Conservation (phyloP, 2,113 vertebrate species). For the Orientallactaga bullata region DNA sequence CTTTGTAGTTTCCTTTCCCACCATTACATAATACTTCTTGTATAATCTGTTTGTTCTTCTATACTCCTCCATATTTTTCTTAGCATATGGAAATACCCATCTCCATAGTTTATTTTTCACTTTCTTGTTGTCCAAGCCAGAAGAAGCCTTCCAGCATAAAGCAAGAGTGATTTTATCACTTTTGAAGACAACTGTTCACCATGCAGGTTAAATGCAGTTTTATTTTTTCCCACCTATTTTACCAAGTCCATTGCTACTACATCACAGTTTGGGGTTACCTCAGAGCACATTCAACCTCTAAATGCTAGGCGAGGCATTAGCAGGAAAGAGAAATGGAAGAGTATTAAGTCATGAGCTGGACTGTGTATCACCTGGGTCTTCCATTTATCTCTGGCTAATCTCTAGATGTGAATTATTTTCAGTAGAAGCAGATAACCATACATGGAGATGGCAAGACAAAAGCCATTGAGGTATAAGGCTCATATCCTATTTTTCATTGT, state of each 20-base stretch:
- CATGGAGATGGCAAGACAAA: background rate
- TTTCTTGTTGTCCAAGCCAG: background rate
- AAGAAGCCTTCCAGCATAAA: background rate
- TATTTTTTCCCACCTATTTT: background rate
- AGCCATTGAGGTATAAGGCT: background rate
- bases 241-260: background rate
- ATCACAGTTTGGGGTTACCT: background rate
- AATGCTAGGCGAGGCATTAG: fast-evolving
- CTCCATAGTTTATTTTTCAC: background rate
- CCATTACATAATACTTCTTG: background rate
- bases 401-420: background rate
- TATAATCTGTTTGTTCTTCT: background rate
- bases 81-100: background rate
- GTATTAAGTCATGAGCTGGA: fast-evolving
- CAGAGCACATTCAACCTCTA: background rate
- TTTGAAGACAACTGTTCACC: background rate
- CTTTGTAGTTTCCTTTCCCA: background rate
- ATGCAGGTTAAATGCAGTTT: background rate
- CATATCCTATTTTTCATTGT: background rate
- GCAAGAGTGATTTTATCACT: background rate
- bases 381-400: background rate
- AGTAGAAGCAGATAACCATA: background rate
- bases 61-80: background rate
- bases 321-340: background rate
- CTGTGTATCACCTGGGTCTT: fast-evolving